Percentiles rank a stretch among this genome's conserved stretches.
These are phyloP conservation scores for Paradisaea rubra DNA, from an alignment of 2,113 vertebrate species.

Conservation along the genomic window DNA sequence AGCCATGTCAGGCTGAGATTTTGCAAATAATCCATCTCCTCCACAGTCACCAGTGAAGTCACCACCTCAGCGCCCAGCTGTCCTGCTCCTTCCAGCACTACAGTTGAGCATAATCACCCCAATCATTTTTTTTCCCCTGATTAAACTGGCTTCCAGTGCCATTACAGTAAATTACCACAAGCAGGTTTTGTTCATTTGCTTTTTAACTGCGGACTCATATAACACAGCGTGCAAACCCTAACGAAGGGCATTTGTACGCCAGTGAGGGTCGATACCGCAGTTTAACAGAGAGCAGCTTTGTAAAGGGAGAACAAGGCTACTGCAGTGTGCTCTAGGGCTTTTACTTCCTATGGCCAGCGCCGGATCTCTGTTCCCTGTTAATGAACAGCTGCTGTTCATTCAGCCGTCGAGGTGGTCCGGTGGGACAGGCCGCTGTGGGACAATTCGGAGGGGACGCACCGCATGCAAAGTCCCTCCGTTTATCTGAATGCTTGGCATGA, in stretches of 20 bases:
- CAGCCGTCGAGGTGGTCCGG: background rate
- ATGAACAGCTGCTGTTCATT: slow-evolving; percentile 38
- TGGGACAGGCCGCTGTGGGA: background rate
- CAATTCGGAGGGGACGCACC: background rate
- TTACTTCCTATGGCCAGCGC: slow-evolving; percentile 5
- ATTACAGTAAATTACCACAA: background rate
- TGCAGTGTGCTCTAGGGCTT: slow-evolving; percentile 17
- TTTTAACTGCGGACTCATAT: background rate
- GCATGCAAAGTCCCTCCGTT: background rate
- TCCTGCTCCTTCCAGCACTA: background rate
- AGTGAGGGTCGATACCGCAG: background rate
- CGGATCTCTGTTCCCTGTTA: background rate
- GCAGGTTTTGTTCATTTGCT: background rate
- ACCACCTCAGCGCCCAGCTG: background rate
- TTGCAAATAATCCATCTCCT: slow-evolving; percentile 14
- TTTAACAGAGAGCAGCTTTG: slow-evolving; percentile 48
- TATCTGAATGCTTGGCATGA: fast-evolving
- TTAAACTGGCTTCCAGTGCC: background rate
- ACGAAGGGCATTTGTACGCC: background rate
- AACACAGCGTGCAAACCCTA: background rate
- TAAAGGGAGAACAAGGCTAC: slow-evolving; percentile 39
- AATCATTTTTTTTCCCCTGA: background rate
- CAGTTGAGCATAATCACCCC: background rate
- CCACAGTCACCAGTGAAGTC: fast-evolving
- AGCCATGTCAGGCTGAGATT: background rate